These are phyloP conservation scores for Anneissia japonica DNA, from an alignment of 35 echinoderm and acorn worm species.

Conservation along the genomic window DNA sequence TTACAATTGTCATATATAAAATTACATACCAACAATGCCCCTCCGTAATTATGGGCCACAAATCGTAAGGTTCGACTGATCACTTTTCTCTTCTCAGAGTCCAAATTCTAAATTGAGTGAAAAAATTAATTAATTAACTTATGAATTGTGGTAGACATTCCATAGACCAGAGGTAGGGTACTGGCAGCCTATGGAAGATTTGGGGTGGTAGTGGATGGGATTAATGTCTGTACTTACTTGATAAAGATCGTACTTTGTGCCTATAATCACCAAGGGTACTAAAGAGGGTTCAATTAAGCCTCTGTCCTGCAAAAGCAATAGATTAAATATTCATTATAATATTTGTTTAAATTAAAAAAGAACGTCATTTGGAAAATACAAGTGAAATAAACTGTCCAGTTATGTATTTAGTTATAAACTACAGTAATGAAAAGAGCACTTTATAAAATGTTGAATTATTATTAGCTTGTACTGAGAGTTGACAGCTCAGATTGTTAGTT, in stretches of 20 bases:
- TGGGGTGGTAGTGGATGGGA: too few species aligned
- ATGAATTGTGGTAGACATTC: background rate
- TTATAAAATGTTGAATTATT: too few species aligned
- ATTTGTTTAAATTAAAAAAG: too few species aligned
- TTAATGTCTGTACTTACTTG: constrained; percentile 59
- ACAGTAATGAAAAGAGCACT: too few species aligned
- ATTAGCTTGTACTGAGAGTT: too few species aligned
- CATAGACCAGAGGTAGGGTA: background rate
- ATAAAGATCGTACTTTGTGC: constrained; percentile 89
- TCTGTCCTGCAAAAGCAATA: constrained; percentile 50
- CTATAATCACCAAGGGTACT: constrained; percentile 70
- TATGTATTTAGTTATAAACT: too few species aligned
- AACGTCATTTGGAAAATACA: too few species aligned
- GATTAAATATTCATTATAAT: too few species aligned
- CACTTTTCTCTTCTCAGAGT: constrained; percentile 92
- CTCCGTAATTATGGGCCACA: constrained; percentile 91
- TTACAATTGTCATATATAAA: background rate
- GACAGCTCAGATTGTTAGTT: too few species aligned
- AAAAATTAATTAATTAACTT: background rate
- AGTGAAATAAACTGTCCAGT: too few species aligned
- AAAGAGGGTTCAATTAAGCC: constrained; percentile 82
- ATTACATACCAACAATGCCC: constrained; percentile 61
- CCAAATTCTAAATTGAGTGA: constrained; percentile 60
- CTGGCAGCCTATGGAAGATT: too few species aligned
- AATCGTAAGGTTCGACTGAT: constrained; percentile 85